Conservation (phyloP, 2,888 invertebrate species). For the Sylvicola fuscatus region DNA sequence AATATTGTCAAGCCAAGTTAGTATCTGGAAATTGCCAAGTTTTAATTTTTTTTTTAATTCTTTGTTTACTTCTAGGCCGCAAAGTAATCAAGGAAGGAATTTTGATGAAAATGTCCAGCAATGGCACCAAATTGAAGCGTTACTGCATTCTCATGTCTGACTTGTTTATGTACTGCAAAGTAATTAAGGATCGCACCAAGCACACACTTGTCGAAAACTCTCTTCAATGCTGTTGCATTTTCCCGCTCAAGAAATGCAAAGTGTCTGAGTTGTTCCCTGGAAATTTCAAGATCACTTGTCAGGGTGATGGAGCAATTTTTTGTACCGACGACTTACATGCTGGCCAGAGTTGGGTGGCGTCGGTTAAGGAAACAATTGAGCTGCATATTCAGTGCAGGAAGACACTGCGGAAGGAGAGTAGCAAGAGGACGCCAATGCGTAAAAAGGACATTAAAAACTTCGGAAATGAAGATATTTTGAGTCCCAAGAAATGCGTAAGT, state of each 20-base stretch:
- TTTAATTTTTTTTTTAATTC: not conserved
- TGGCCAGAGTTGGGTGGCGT: conserved; percentile 34
- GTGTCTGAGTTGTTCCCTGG: conserved; percentile 35
- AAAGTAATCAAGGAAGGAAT: conserved; percentile 45
- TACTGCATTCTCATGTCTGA: conserved; percentile 54
- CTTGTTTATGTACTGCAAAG: conserved; percentile 51
- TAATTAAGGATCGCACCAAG: conserved; percentile 26
- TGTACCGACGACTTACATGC: conserved; percentile 31
- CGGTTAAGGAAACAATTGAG: conserved; percentile 32
- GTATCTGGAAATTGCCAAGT: not conserved
- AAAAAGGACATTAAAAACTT: conserved; percentile 33
- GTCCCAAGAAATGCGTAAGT: conserved; percentile 30
- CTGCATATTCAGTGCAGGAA: conserved; percentile 34
- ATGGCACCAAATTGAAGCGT: conserved; percentile 29
- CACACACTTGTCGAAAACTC: conserved; percentile 34
- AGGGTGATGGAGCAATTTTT: conserved; percentile 33
- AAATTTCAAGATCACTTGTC: conserved; percentile 37
- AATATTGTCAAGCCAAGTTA: conserved; percentile 37
- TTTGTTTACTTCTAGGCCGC: conserved; percentile 16
- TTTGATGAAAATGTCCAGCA: conserved; percentile 33
- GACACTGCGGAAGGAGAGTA: conserved; percentile 41
- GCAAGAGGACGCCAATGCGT: conserved; percentile 35
- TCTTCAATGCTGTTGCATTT: conserved; percentile 40
- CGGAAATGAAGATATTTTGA: conserved; percentile 27
- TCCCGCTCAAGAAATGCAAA: conserved; percentile 48